Conservation (phyloP, 2,797 vertebrate species). For the Spatula versicolor region DNA sequence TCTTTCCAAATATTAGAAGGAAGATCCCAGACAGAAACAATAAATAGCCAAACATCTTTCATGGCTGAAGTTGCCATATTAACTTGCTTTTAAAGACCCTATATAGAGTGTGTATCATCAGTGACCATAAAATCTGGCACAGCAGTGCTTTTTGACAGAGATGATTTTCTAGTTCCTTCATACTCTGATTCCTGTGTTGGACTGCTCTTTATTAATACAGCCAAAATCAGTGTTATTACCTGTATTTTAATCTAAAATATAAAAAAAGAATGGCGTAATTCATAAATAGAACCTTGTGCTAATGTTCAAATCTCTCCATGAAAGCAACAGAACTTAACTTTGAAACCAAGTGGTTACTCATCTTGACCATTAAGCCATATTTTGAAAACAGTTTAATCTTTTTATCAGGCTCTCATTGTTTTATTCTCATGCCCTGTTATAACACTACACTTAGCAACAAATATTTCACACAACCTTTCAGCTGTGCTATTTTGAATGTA, state of each 20-base stretch:
- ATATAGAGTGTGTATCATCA: neutral
- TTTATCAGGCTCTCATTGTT: neutral
- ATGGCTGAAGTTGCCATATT: conserved; percentile 18
- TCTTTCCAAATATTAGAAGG: neutral
- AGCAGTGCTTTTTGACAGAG: conserved; percentile 16
- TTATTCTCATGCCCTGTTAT: conserved; percentile 19
- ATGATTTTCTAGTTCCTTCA: conserved; percentile 42
- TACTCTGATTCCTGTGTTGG: neutral
- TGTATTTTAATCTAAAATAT: conserved; percentile 16
- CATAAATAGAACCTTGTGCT: conserved; percentile 52
- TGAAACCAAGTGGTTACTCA: conserved; percentile 20
- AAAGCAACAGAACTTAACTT: conserved; percentile 54
- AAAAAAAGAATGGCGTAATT: conserved; percentile 25
- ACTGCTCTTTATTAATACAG: conserved; percentile 39
- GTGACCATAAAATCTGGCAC: conserved; percentile 10
- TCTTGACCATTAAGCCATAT: conserved; percentile 28
- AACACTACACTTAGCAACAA: neutral
- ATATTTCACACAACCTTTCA: conserved; percentile 41
- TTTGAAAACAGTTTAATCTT: conserved; percentile 33
- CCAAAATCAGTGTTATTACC: conserved; percentile 51
- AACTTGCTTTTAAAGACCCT: conserved; percentile 47
- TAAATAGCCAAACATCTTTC: conserved; percentile 8
- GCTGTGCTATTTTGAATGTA: neutral
- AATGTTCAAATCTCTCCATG: conserved; percentile 18
- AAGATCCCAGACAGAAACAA: neutral